Conservation (phyloP, 2,888 invertebrate genomes). For the Hecatera dysodea region DNA sequence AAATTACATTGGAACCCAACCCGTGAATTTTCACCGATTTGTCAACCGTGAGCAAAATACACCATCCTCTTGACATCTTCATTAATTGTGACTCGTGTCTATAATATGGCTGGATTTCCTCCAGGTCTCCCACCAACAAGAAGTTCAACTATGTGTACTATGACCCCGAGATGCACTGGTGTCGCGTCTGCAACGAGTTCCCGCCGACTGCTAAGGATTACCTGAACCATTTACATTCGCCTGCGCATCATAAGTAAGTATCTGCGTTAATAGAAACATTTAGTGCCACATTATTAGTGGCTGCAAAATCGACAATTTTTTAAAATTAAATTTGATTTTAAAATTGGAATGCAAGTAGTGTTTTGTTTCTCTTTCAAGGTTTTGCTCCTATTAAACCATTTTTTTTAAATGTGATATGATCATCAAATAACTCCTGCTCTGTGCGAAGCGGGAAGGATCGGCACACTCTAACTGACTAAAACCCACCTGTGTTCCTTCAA, state of each 20-base stretch:
- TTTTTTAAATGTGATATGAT: too few relatives aligned
- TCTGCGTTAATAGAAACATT: background rate
- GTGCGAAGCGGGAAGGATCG: too few relatives aligned
- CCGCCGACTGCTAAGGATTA: conserved; percentile 96
- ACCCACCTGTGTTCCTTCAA: too few relatives aligned
- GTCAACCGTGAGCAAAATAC: conserved; percentile 29
- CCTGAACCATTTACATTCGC: conserved; percentile 95
- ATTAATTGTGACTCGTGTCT: background rate
- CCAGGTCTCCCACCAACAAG: conserved; percentile 82
- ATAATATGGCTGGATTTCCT: conserved; percentile 5
- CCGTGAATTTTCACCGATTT: conserved; percentile 9
- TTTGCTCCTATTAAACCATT: too few relatives aligned
- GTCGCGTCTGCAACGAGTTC: conserved; percentile 96
- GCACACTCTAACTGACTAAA: too few relatives aligned
- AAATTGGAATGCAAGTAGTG: too few relatives aligned
- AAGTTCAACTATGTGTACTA: conserved; percentile 95
- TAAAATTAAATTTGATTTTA: too few relatives aligned
- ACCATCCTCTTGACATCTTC: conserved; percentile 20
- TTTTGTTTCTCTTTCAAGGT: too few relatives aligned
- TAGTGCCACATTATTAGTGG: too few relatives aligned
- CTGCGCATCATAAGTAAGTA: conserved; percentile 93
- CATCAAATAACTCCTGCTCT: too few relatives aligned
- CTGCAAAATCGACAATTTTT: too few relatives aligned
- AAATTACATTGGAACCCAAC: conserved; percentile 1
- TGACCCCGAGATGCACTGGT: conserved; percentile 98